phyloP scores from a whole-genome alignment of 2,888 invertebrate species.

The Caradrina kadenii region DNA sequence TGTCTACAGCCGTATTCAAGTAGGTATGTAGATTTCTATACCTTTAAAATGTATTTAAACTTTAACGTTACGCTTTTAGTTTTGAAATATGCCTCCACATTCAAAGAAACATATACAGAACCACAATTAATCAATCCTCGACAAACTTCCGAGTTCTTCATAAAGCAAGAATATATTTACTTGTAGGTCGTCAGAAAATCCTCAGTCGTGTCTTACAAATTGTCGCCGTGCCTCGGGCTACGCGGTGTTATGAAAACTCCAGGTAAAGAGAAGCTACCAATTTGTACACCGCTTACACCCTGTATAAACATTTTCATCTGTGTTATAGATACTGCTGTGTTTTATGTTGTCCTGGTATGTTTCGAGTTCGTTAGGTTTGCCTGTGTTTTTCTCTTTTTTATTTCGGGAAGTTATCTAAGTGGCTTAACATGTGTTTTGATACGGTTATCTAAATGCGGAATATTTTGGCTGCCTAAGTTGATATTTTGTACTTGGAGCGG shows the following conservation, averaged over 20 bases:
- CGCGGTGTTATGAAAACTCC: conserved; percentile 85
- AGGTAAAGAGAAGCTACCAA: conserved; percentile 88
- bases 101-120: conserved; percentile 4
- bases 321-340: conserved; percentile 77
- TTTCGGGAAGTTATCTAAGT: background rate
- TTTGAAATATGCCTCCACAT: background rate
- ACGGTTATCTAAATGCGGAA: background rate
- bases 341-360: conserved; percentile 69
- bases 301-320: conserved; percentile 86
- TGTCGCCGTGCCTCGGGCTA: conserved; percentile 84
- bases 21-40: too few species aligned
- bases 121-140: conserved; percentile 48
- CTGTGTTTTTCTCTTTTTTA: conserved; percentile 18
- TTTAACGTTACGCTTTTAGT: too few species aligned
- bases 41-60: too few species aligned
- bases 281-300: conserved; percentile 86
- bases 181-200: conserved; percentile 83
- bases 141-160: conserved; percentile 66
- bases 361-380: conserved; percentile 61
- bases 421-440: conserved; percentile 23
- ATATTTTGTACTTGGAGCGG: background rate
- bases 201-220: conserved; percentile 80
- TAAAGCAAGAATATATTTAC: conserved; percentile 82
- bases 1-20: too few species aligned
- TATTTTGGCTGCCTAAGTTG: background rate